Percentiles rank a stretch among this genome's conserved stretches.
Evolutionary conservation across 2,797 vertebrate genomes (phyloP).

Genomic region (Danionella dracula): DNA sequence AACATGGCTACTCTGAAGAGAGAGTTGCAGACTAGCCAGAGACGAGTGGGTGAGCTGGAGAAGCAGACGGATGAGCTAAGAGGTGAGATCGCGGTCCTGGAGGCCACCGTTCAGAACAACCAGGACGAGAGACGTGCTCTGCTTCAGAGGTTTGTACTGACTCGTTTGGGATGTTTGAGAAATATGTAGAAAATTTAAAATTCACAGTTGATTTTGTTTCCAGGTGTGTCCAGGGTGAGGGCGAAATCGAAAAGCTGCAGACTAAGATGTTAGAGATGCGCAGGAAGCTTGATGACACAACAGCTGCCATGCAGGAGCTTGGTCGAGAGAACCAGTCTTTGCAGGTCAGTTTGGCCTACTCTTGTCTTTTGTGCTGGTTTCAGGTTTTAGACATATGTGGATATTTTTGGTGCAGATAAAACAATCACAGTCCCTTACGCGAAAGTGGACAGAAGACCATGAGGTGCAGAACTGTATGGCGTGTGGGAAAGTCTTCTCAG

Average conservation of each 20-base stretch:
- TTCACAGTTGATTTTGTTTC: neutral
- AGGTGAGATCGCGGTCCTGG: constrained; percentile 93
- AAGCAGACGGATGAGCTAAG: constrained; percentile 93
- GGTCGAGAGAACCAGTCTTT: constrained; percentile 96
- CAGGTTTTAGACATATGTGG: neutral
- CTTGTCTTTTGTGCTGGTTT: neutral
- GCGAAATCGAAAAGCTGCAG: constrained; percentile 95
- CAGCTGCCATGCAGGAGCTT: constrained; percentile 95
- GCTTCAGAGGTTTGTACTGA: constrained; percentile 81
- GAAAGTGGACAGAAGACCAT: constrained; percentile 96
- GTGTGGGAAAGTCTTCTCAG: constrained; percentile 90
- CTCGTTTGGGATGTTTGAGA: neutral
- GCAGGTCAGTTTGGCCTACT: constrained; percentile 68
- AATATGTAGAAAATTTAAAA: no score
- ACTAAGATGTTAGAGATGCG: constrained; percentile 86
- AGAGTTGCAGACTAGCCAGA: constrained; percentile 92
- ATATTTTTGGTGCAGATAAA: constrained; percentile 77
- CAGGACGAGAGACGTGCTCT: constrained; percentile 94
- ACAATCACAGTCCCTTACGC: constrained; percentile 87
- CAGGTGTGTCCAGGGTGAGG: constrained; percentile 93
- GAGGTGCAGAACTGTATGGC: constrained; percentile 97
- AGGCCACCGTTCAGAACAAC: constrained; percentile 96
- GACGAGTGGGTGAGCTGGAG: constrained; percentile 86
- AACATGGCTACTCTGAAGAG: constrained; percentile 94
- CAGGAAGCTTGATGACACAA: constrained; percentile 93